Evolutionary conservation across 1,140 invertebrate species (phyloP), one percentile per base, ranked within the genome.

Genomic region (Papilio dardanus): DNA sequence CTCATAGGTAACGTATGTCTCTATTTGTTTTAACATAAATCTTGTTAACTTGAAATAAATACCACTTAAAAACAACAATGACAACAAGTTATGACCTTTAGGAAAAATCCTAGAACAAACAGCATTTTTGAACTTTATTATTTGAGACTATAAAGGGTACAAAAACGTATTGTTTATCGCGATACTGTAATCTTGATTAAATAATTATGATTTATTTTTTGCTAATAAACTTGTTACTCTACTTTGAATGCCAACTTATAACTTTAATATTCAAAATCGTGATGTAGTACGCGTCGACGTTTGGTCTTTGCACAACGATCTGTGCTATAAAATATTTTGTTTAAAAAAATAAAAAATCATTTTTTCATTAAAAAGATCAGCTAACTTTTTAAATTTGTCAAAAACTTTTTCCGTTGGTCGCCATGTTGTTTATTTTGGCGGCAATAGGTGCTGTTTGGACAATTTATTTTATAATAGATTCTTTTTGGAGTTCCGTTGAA

Each of bases 351-450:
- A 37, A 37, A 2, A 37, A 37, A 37, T 37, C 0, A 14, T 37
- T n/a, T n/a, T n/a, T n/a, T 12, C 35, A 37, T 37, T 37, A 12
- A 37, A 37, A 12, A 37, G 10, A 37, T 14, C 35, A 37, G 10
- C 10, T 12, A 12, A 37, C 10, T 35, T 35, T 35, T 35, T 35
- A 35, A 14, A 37, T 1, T 40, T 14, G 3, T 40, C 40, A 42
- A 42, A 16, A 42, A n/a, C 2, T n/a, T 42, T 1, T 50, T 50
- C 3, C 46, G 46, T 50, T 19, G 10, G 46, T 7, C 50, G 50
- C 50, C 50, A 54, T 54, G 50, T 54, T 54, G 50, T 54, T 54
- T 24, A 54, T 54, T 54, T 54, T 54, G 50, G 50, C 50, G 50
- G 50, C 21, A 54, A 54, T 54, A 2, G 50, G 50, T 24, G 50